Conservation (phyloP, 2,888 invertebrate species). For the Caenorhabditis becei region DNA sequence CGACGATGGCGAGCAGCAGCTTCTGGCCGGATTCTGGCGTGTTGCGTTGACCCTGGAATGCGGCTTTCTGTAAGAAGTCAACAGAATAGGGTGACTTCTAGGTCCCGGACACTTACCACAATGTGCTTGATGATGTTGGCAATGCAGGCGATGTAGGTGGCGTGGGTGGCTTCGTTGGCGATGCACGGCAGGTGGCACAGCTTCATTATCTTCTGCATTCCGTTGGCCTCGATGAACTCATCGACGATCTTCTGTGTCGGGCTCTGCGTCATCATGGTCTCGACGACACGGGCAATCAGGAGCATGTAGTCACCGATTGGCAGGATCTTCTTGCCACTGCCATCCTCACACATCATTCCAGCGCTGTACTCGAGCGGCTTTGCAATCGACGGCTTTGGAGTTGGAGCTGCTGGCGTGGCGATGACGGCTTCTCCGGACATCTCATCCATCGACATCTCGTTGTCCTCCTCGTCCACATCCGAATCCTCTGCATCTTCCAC, state of each 20-base stretch:
- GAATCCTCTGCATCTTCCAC: conserved; percentile 59
- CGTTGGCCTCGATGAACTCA: conserved; percentile 60
- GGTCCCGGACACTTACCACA: conserved; percentile 62
- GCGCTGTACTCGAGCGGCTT: conserved; percentile 33
- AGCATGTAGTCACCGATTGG: conserved; percentile 76
- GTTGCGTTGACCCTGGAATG: conserved; percentile 45
- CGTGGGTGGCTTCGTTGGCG: conserved; percentile 41
- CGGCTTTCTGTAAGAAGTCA: conserved; percentile 49
- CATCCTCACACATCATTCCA: conserved; percentile 69
- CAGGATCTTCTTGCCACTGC: conserved; percentile 62
- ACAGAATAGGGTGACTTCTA: too few species aligned
- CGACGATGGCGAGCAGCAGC: conserved; percentile 54
- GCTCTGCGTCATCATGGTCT: conserved; percentile 68
- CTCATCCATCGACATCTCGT: conserved; percentile 71
- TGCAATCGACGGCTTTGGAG: conserved; percentile 7
- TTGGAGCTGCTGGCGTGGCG: conserved; percentile 24
- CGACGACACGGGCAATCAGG: conserved; percentile 71
- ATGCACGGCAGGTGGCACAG: conserved; percentile 57
- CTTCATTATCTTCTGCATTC: conserved; percentile 63
- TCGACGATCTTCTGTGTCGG: conserved; percentile 66
- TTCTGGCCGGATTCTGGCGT: conserved; percentile 41
- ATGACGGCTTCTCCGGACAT: conserved; percentile 50
- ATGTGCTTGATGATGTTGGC: conserved; percentile 70
- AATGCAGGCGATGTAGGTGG: conserved; percentile 60
- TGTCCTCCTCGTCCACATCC: conserved; percentile 66